Evolutionary conservation across 2,888 invertebrate genomes (phyloP).

Genomic region (Metopia argyrocephala): DNA sequence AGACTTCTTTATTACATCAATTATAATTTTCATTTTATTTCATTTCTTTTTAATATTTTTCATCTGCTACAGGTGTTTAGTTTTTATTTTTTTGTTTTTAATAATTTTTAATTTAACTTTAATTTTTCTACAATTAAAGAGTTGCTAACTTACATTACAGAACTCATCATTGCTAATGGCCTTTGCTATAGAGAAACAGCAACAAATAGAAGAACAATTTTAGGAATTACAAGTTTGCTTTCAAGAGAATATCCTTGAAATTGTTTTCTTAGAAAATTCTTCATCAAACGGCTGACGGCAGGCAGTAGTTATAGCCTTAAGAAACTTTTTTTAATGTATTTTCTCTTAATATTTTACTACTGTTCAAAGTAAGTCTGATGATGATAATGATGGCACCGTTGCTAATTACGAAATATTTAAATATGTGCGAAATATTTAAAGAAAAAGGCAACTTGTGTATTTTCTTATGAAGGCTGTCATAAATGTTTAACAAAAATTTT

Average conservation of each 20-base stretch:
- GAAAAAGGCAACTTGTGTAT: not conserved
- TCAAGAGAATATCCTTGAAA: conserved; percentile 27
- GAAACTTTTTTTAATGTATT: conserved; percentile 9
- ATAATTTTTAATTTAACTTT: not conserved
- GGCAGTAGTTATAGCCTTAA: conserved; percentile 9
- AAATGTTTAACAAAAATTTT: not conserved
- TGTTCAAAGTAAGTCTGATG: conserved; percentile 11
- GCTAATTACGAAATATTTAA: conserved; percentile 28
- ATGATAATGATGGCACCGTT: conserved; percentile 6
- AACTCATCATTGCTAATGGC: not conserved
- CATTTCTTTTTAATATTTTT: not conserved
- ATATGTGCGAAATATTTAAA: not conserved
- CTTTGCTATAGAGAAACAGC: not conserved
- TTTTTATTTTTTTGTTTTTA: no score
- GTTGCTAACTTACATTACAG: not conserved
- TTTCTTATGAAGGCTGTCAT: not conserved
- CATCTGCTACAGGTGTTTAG: no score
- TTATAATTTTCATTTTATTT: not conserved
- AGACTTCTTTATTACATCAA: conserved; percentile 1
- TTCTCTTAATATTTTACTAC: not conserved
- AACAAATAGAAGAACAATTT: not conserved
- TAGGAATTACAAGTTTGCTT: not conserved
- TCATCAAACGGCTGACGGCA: not conserved
- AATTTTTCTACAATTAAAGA: conserved; percentile 8
- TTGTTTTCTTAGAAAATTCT: not conserved